Percentiles rank a stretch among this genome's conserved stretches.
Conservation (phyloP, 2,797 vertebrate species). For the Ctenosaura bakeri region DNA sequence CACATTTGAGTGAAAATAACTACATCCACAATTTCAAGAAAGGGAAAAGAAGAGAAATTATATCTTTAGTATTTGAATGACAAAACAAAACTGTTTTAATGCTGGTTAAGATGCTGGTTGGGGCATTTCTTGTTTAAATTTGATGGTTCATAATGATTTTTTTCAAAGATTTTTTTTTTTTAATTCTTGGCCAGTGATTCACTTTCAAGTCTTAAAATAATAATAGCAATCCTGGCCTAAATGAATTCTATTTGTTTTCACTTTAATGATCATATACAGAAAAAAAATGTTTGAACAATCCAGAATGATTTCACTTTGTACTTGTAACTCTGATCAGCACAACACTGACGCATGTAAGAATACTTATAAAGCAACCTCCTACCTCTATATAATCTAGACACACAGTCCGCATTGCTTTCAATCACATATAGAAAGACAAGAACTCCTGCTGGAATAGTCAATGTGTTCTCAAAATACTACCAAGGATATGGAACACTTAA, state of each 20-base stretch:
- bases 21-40: neutral
- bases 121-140: constrained; percentile 12
- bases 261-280: constrained; percentile 6
- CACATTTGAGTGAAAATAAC: neutral
- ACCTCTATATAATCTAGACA: constrained; percentile 15
- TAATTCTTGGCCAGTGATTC: constrained; percentile 21
- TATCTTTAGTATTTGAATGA: neutral
- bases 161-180: constrained; percentile 3
- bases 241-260: constrained; percentile 27
- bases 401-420: neutral
- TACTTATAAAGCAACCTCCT: constrained; percentile 1
- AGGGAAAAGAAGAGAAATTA: neutral
- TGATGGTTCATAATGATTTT: neutral
- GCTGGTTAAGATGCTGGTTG: constrained; percentile 15
- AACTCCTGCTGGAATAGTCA: neutral
- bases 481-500: neutral
- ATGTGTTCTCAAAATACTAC: neutral
- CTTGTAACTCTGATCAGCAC: constrained; percentile 23
- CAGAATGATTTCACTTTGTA: constrained; percentile 29
- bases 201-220: constrained; percentile 12
- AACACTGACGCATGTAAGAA: constrained; percentile 18
- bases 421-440: neutral
- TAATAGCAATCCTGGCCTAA: constrained; percentile 24
- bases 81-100: neutral
- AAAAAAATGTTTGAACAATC: constrained; percentile 25